Evolutionary conservation across 2,113 vertebrate species (phyloP).

Genomic region (Heterochromis multidens): DNA sequence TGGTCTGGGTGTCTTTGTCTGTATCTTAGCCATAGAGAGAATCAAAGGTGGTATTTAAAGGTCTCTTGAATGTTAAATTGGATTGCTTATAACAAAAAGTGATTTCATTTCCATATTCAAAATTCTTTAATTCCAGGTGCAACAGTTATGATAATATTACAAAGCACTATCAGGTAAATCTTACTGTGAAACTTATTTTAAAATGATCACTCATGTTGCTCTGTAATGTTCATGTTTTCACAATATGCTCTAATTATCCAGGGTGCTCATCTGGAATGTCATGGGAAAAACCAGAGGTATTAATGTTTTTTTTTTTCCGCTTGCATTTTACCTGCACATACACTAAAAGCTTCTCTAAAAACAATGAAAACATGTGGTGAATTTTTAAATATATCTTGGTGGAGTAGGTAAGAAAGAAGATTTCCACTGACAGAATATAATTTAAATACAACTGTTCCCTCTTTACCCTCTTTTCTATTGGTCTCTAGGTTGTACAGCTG

Average conservation of each 20-base stretch:
- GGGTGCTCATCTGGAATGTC: conserved; percentile 55
- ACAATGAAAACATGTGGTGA: background rate
- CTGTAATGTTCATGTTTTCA: rapidly evolving
- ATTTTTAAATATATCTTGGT: too few species aligned
- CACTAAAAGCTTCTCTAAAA: background rate
- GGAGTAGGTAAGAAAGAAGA: background rate
- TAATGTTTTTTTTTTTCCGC: background rate
- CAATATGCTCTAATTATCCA: conserved; percentile 1
- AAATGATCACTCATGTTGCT: rapidly evolving
- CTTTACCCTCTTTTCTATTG: background rate
- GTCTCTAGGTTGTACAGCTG: conserved; percentile 56
- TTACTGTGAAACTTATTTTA: background rate
- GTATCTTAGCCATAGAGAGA: background rate
- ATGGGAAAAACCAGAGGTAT: conserved; percentile 42
- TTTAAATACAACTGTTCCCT: background rate
- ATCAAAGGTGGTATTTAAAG: background rate
- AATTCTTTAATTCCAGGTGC: conserved; percentile 24
- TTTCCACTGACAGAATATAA: background rate
- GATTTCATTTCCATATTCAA: background rate
- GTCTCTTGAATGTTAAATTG: background rate
- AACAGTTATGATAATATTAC: background rate
- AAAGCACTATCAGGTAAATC: conserved; percentile 28
- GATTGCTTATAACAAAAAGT: background rate
- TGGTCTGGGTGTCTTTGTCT: background rate
- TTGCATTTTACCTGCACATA: background rate